Evolutionary conservation across 2,888 invertebrate species (phyloP).

Genomic region (Choristoneura rosaceana): DNA sequence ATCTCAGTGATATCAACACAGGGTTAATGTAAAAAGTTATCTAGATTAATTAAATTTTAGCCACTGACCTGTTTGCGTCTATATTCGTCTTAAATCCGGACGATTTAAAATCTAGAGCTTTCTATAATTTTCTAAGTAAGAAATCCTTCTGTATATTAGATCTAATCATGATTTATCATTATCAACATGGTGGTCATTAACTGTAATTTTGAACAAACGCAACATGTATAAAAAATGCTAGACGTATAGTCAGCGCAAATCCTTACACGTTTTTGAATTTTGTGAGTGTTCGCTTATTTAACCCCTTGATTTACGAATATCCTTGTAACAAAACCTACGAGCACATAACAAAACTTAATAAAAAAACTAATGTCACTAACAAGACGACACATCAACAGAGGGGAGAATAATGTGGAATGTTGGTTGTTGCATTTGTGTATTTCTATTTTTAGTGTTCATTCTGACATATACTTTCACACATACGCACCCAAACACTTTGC

Average conservation of each 20-base stretch:
- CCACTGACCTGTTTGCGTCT: too few relatives aligned
- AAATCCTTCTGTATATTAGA: too few relatives aligned
- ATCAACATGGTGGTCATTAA: too few relatives aligned
- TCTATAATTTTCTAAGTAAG: too few relatives aligned
- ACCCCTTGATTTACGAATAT: neutral
- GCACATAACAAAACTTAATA: neutral
- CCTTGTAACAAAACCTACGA: neutral
- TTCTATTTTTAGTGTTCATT: neutral
- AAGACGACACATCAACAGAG: neutral
- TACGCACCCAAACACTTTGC: neutral
- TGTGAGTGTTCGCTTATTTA: neutral
- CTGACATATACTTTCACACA: neutral
- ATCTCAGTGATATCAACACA: too few relatives aligned
- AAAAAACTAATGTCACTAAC: neutral
- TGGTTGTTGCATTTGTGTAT: neutral
- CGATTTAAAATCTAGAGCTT: too few relatives aligned
- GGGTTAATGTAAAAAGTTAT: too few relatives aligned
- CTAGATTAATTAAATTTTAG: too few relatives aligned
- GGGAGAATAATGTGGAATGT: conserved; percentile 2
- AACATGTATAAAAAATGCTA: too few relatives aligned
- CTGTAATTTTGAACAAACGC: too few relatives aligned
- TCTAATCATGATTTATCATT: too few relatives aligned
- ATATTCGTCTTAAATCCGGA: too few relatives aligned
- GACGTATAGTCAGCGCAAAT: neutral
- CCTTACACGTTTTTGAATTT: neutral